Base-by-base conservation (phyloP, 1,140 invertebrate species). In the Aphelenchoides fujianensis region DNA sequence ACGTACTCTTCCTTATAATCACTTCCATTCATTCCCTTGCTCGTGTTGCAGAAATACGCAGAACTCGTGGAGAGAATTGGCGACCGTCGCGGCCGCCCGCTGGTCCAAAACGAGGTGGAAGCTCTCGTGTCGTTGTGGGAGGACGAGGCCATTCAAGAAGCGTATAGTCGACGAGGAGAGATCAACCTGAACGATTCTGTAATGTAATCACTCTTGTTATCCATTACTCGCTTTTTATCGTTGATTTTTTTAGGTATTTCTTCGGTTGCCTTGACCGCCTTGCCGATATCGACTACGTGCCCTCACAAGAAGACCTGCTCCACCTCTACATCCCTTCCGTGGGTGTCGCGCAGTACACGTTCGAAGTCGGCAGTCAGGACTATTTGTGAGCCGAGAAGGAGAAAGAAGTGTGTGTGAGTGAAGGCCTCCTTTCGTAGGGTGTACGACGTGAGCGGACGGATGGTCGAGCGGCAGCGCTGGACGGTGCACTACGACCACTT, bases 121-220 rank as follows among this genome's bases (percentile, higher is more conserved):
- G 63, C 63, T 19, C 36, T 66, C 12, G 34, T 19, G 23, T 23
- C 2, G 27, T 48, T 66, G 2, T 66, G 63, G 63, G 32, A 66
- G 36, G 63, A 66, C 16, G 27, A 30, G 34, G 27, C 12, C 28
- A 37, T 66, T 64, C 63, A 36, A 31, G 36, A 55, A 34, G 32
- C 63, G 16, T 66, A 66, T 3, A 55, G 30, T 30, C 1, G 32
- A 32, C 31, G 63, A 34, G 16, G 16, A 0, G 32, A 35, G 32
- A 37, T 66, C 63, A 66, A 66, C 34, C n/a, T 66, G 63, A 66
- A 66, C 63, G 63, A 66, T 30, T 66, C 63, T 16, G 63, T n/a
- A n/a, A n/a, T n/a, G n/a, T n/a, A n/a, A n/a, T n/a, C n/a, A n/a
- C n/a, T n/a, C n/a, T n/a, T n/a, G n/a, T n/a, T n/a, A n/a, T n/a